These are phyloP conservation scores for Drosophila tripunctata DNA, from an alignment of 2,888 invertebrate genomes.

Conservation along the genomic window DNA sequence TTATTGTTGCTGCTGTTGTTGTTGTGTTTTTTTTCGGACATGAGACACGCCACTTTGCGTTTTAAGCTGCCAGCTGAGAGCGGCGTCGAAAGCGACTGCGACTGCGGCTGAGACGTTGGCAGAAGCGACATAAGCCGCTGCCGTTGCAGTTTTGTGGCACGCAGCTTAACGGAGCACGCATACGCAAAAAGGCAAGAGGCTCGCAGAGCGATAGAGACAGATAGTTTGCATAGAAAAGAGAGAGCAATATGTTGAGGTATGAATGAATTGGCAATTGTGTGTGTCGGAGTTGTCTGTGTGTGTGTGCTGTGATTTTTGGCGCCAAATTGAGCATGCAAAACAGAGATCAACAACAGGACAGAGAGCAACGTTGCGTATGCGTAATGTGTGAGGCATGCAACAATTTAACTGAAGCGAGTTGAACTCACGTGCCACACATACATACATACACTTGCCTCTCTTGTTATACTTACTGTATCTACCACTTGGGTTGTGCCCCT, in stretches of 20 bases:
- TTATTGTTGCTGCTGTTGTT: conserved; percentile 38
- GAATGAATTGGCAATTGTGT: conserved; percentile 57
- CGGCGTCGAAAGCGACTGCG: not conserved
- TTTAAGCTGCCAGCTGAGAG: conserved; percentile 54
- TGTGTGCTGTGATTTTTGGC: conserved; percentile 67
- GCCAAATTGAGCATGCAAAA: conserved; percentile 68
- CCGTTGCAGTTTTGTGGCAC: conserved; percentile 62
- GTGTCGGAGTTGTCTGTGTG: conserved; percentile 15
- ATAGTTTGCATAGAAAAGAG: conserved; percentile 20
- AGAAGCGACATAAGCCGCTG: conserved; percentile 35
- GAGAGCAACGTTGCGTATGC: conserved; percentile 63
- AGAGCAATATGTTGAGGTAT: conserved; percentile 43
- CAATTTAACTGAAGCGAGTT: conserved; percentile 28
- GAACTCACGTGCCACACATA: conserved; percentile 41
- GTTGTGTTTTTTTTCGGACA: conserved; percentile 57
- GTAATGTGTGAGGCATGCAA: conserved; percentile 67
- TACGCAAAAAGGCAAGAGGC: conserved; percentile 44
- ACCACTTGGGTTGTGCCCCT: conserved; percentile 40
- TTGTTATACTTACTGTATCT: not conserved
- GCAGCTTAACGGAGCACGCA: conserved; percentile 68
- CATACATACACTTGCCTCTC: not conserved
- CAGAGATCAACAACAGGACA: conserved; percentile 55
- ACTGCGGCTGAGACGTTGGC: conserved; percentile 14
- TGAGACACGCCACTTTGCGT: conserved; percentile 75
- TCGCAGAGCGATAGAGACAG: conserved; percentile 25